Evolutionary conservation across 2,113 vertebrate genomes (phyloP).

Genomic region (Odontesthes bonariensis): DNA sequence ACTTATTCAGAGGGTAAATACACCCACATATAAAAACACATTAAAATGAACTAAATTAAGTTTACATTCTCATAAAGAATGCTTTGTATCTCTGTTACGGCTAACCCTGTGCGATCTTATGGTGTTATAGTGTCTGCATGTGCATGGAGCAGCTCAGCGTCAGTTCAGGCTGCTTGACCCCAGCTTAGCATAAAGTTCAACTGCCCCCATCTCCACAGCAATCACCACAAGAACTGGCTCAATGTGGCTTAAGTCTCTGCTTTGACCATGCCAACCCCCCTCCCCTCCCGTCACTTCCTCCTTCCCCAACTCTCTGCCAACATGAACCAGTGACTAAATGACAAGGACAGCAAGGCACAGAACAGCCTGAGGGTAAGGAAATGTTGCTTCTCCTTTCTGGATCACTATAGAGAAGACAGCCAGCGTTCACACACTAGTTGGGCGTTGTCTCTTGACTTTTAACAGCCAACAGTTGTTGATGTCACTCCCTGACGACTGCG

Average conservation of each 20-base stretch:
- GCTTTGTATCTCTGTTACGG: constrained; percentile 19
- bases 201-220: constrained; percentile 32
- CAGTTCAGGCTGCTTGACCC: constrained; percentile 67
- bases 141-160: constrained; percentile 45
- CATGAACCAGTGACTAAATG: constrained; percentile 49
- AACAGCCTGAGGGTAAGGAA: constrained; percentile 51
- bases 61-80: not conserved
- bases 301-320: constrained; percentile 40
- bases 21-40: not conserved
- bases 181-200: constrained; percentile 49
- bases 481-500: constrained; percentile 54
- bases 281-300: constrained; percentile 3
- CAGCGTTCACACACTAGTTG: constrained; percentile 61
- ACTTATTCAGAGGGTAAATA: constrained; percentile 10
- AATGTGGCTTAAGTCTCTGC: not conserved
- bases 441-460: constrained; percentile 44
- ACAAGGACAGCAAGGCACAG: constrained; percentile 45
- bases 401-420: constrained; percentile 39
- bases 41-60: constrained; percentile 17
- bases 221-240: constrained; percentile 46
- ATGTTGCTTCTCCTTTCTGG: constrained; percentile 43
- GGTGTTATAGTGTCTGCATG: constrained; percentile 10
- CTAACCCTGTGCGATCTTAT: not conserved
- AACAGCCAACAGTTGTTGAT: constrained; percentile 64
- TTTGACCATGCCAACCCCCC: constrained; percentile 39